phyloP scores from a whole-genome alignment of 2,113 vertebrate genomes.

The Rhea pennata region DNA sequence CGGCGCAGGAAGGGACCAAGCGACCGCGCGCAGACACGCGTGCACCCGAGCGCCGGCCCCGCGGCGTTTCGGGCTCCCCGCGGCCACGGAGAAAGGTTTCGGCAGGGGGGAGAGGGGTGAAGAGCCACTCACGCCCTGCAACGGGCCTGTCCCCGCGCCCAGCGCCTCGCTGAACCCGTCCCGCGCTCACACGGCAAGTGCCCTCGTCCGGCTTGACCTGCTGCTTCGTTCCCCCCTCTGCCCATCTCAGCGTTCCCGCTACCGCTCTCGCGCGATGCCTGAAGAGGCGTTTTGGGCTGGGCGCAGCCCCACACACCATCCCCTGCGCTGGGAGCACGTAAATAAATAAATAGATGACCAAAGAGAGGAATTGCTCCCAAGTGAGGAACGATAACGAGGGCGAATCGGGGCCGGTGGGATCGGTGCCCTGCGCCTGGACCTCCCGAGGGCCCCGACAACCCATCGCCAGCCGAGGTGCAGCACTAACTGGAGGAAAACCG shows the following conservation, averaged over 20 bases:
- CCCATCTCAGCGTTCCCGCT: not conserved
- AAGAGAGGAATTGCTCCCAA: not conserved
- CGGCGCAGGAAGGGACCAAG: not conserved
- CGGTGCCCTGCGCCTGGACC: not conserved
- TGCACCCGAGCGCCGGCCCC: too few relatives aligned
- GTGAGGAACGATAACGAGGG: not conserved
- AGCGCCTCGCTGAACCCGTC: too few relatives aligned
- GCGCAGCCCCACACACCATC: too few relatives aligned
- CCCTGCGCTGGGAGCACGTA: not conserved
- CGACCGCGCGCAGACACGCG: not conserved
- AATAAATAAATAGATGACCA: accelerated
- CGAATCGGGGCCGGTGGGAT: not conserved
- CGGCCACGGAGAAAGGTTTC: too few relatives aligned
- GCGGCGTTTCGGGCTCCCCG: too few relatives aligned
- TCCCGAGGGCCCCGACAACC: not conserved
- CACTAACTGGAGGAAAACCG: not conserved
- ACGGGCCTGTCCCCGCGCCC: too few relatives aligned
- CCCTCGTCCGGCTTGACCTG: not conserved
- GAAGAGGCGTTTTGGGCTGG: too few relatives aligned
- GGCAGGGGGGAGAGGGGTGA: too few relatives aligned
- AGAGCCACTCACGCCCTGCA: too few relatives aligned
- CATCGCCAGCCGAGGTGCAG: accelerated
- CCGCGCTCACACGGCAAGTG: too few relatives aligned
- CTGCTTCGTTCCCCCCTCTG: not conserved
- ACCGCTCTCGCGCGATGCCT: not conserved